A percentile compares a stretch with the other conserved stretches of the same genome.
Conservation (phyloP, 2,113 vertebrate species). For the Leptobrachium ailaonicum region DNA sequence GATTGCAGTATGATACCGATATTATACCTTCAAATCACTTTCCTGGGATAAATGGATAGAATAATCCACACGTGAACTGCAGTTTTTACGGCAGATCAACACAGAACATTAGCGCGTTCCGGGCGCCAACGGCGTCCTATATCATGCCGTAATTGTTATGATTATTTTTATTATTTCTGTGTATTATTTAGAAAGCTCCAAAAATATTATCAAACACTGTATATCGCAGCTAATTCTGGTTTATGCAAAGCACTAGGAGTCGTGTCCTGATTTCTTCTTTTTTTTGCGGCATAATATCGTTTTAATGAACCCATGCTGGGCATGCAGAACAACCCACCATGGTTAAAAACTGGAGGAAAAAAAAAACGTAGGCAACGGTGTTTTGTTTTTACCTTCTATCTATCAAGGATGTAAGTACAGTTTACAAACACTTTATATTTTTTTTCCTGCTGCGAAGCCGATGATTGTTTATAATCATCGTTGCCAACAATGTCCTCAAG, state of each 20-base stretch:
- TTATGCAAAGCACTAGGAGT: neutral
- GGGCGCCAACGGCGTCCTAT: neutral
- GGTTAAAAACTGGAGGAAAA: neutral
- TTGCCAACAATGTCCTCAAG: no score
- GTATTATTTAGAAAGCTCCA: neutral
- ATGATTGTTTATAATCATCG: no score
- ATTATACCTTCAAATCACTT: neutral
- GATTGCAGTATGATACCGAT: neutral
- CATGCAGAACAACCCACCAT: no score
- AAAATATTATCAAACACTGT: neutral
- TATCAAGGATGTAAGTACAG: no score
- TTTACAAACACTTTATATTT: no score
- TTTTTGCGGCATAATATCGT: neutral
- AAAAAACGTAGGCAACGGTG: neutral
- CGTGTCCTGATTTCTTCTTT: neutral
- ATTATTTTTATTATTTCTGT: conserved; percentile 2
- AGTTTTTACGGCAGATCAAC: neutral
- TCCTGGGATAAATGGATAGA: neutral
- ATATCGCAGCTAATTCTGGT: neutral
- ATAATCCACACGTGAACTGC: neutral
- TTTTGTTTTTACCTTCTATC: no score
- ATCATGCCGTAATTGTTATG: neutral
- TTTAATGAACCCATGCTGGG: neutral
- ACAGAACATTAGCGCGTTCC: neutral
- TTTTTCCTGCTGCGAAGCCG: no score